phyloP scores from a whole-genome alignment of 2,797 vertebrate genomes.

The Denticeps clupeoides region DNA sequence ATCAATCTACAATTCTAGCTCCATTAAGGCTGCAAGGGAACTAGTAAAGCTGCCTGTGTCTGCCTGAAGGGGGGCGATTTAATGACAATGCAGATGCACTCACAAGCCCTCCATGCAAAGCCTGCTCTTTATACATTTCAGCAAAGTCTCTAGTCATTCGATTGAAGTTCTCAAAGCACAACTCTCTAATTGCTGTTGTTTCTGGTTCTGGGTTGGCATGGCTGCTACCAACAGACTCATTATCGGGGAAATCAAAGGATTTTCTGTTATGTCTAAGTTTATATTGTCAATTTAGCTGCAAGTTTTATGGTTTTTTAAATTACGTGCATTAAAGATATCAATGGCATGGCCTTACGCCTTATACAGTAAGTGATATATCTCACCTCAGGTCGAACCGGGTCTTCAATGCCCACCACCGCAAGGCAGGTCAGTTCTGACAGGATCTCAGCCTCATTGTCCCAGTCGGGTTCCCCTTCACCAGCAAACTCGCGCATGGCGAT shows the following conservation, averaged over 20 bases:
- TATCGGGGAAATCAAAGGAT: no score
- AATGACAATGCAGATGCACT: slow-evolving; percentile 1
- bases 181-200: no score
- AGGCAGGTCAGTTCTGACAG: slow-evolving; percentile 83
- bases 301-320: no score
- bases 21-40: slow-evolving; percentile 1
- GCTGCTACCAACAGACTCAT: no score
- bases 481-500: slow-evolving; percentile 84
- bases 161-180: no score
- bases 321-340: slow-evolving; percentile 3
- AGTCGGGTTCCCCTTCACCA: slow-evolving; percentile 63
- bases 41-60: neutral
- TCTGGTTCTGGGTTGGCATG: no score
- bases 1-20: slow-evolving; percentile 10
- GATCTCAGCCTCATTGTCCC: slow-evolving; percentile 83
- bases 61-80: slow-evolving; percentile 1
- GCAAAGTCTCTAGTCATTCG: no score
- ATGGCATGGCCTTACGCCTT: neutral
- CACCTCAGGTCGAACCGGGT: slow-evolving; percentile 92
- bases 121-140: no score
- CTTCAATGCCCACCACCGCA: slow-evolving; percentile 87
- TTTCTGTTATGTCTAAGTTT: no score
- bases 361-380: neutral
- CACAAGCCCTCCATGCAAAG: no score
- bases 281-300: no score